Evolutionary conservation across 2,113 vertebrate genomes (phyloP).

Genomic region (Ascaphus truei): DNA sequence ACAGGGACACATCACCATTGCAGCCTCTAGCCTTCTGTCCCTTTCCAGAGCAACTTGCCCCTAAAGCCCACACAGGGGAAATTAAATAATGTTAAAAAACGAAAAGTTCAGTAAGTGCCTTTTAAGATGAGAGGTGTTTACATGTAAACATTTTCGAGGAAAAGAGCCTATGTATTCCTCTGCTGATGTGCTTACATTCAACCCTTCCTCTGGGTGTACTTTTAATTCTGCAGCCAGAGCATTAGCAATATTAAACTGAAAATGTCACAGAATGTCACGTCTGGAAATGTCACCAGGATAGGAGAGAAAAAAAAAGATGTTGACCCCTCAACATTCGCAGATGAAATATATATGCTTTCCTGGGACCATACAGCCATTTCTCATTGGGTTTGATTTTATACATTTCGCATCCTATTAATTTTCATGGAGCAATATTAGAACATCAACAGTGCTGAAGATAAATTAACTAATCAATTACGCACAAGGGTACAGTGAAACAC

Average conservation of each 20-base stretch:
- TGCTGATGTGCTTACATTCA: constrained; percentile 53
- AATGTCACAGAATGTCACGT: constrained; percentile 86
- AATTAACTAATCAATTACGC: constrained; percentile 75
- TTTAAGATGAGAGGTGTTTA: constrained; percentile 35
- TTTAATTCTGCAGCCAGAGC: constrained; percentile 73
- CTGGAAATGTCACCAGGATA: constrained; percentile 66
- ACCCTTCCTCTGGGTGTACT: constrained; percentile 65
- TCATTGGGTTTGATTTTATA: constrained; percentile 58
- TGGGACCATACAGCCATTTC: constrained; percentile 52
- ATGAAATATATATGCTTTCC: constrained; percentile 71
- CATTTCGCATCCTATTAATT: constrained; percentile 72
- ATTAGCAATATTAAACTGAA: constrained; percentile 81
- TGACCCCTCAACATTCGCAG: constrained; percentile 61
- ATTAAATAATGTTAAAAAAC: not conserved
- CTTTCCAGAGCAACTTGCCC: no score
- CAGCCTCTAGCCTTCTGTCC: no score
- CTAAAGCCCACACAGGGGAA: not conserved
- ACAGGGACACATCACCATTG: no score
- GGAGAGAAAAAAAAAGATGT: constrained; percentile 42
- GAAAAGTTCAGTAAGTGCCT: not conserved
- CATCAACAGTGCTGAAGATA: constrained; percentile 58
- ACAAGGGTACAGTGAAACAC: constrained; percentile 54
- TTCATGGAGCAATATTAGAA: constrained; percentile 69
- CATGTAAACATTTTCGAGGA: constrained; percentile 44
- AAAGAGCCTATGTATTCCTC: constrained; percentile 46